These are phyloP conservation scores for Anguilla megastoma DNA, from an alignment of 2,797 vertebrate genomes.

Conservation along the genomic window DNA sequence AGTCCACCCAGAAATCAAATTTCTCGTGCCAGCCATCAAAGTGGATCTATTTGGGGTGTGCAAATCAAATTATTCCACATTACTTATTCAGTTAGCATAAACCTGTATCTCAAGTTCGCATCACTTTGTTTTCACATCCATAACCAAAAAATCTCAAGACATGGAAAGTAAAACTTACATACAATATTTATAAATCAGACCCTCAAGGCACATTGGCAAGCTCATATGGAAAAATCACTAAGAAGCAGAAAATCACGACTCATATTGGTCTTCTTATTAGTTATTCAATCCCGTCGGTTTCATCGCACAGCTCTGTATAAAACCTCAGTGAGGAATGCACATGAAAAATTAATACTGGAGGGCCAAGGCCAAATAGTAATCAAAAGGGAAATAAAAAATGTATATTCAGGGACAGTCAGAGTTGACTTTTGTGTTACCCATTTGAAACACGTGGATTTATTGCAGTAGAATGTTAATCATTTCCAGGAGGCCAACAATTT, in stretches of 20 bases:
- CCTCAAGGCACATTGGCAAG: background rate
- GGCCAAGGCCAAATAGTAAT: slow-evolving; percentile 1
- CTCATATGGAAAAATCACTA: background rate
- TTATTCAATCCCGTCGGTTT: background rate
- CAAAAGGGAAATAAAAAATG: background rate
- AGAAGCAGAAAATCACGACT: background rate
- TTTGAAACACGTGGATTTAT: background rate
- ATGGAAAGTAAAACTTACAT: background rate
- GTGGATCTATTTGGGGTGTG: slow-evolving; percentile 57
- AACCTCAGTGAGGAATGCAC: background rate
- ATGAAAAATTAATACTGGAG: slow-evolving; percentile 10
- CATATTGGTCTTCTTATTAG: background rate
- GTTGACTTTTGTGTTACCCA: background rate
- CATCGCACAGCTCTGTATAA: background rate
- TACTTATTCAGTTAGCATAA: background rate
- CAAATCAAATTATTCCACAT: background rate
- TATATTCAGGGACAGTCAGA: background rate
- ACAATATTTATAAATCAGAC: background rate
- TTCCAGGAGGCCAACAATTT: background rate
- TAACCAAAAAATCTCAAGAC: background rate
- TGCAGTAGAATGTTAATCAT: background rate
- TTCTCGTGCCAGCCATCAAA: slow-evolving; percentile 74
- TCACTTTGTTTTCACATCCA: background rate
- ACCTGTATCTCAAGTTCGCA: background rate
- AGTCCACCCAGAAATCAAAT: slow-evolving; percentile 75